Conservation (phyloP, 2,113 vertebrate species). For the Irena cyanogastra region DNA sequence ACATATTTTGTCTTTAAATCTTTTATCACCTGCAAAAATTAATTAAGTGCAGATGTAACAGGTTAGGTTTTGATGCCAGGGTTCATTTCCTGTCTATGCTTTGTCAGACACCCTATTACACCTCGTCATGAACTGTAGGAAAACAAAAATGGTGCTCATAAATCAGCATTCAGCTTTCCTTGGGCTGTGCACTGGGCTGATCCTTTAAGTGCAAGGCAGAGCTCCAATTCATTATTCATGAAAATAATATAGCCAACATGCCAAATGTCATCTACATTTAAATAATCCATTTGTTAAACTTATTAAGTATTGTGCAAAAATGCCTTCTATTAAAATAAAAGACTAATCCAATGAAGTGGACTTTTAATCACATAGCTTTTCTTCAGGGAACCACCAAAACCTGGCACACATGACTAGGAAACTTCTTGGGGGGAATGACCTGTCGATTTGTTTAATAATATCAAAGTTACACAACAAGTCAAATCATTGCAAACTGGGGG, state of each 20-base stretch:
- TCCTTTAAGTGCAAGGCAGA: slow-evolving; percentile 69
- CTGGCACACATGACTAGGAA: slow-evolving; percentile 51
- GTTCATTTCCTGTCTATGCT: slow-evolving; percentile 99
- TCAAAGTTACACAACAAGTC: slow-evolving; percentile 55
- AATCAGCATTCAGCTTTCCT: slow-evolving; percentile 84
- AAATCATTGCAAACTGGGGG: slow-evolving; percentile 41
- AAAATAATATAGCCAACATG: slow-evolving; percentile 74
- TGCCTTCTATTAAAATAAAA: slow-evolving; percentile 56
- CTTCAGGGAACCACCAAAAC: slow-evolving; percentile 59
- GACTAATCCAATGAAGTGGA: slow-evolving; percentile 50
- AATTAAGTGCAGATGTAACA: slow-evolving; percentile 96
- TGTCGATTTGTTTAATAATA: slow-evolving; percentile 69
- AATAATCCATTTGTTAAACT: slow-evolving; percentile 75
- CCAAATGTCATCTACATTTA: slow-evolving; percentile 77
- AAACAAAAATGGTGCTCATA: slow-evolving; percentile 82
- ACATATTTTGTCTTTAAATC: slow-evolving; percentile 89
- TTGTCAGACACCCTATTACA: slow-evolving; percentile 95
- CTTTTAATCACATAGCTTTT: slow-evolving; percentile 65
- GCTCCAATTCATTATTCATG: slow-evolving; percentile 78
- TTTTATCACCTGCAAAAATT: slow-evolving; percentile 98
- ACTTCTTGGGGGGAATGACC: slow-evolving; percentile 58
- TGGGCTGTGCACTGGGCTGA: slow-evolving; percentile 67
- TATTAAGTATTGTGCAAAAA: slow-evolving; percentile 69
- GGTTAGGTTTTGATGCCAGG: slow-evolving; percentile 92
- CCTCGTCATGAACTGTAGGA: slow-evolving; percentile 88